Conservation (phyloP, 2,888 invertebrate genomes). For the Cheilosia urbana region DNA sequence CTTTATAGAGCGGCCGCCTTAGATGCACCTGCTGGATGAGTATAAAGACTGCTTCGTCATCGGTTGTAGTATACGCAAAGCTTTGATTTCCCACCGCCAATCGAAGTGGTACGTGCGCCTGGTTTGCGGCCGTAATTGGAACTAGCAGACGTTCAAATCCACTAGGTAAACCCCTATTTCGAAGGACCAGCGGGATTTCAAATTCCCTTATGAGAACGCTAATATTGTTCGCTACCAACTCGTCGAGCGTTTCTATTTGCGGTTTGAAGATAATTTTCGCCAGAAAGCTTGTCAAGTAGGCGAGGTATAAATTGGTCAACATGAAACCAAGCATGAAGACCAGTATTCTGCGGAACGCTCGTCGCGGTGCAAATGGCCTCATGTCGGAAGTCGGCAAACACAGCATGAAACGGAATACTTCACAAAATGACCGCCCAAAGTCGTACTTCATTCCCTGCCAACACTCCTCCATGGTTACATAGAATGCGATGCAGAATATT, state of each 20-base stretch:
- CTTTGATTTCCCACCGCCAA: constrained; percentile 33
- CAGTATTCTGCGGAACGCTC: constrained; percentile 59
- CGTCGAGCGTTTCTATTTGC: constrained; percentile 73
- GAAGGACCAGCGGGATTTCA: constrained; percentile 76
- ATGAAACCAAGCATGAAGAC: constrained; percentile 77
- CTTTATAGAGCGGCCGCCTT: constrained; percentile 73
- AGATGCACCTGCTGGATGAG: constrained; percentile 77
- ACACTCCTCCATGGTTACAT: constrained; percentile 50
- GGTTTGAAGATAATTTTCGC: constrained; percentile 76
- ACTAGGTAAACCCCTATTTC: constrained; percentile 75
- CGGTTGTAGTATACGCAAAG: constrained; percentile 73
- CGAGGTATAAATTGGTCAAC: constrained; percentile 78
- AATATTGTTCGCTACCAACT: constrained; percentile 72
- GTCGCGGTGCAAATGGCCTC: constrained; percentile 29
- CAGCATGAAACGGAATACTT: constrained; percentile 76
- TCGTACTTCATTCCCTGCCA: constrained; percentile 43
- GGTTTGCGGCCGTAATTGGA: constrained; percentile 47
- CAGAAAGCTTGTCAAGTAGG: constrained; percentile 78
- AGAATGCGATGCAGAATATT: constrained; percentile 67
- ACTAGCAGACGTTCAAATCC: constrained; percentile 74
- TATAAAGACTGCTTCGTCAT: constrained; percentile 77
- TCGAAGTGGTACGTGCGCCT: constrained; percentile 50
- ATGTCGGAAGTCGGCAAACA: constrained; percentile 69
- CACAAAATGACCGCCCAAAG: constrained; percentile 70
- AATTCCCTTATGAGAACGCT: constrained; percentile 75